A percentile compares a stretch with the other conserved stretches of the same genome.
Evolutionary conservation across 2,113 vertebrate species (phyloP).

Genomic region (Cardinalis cardinalis): DNA sequence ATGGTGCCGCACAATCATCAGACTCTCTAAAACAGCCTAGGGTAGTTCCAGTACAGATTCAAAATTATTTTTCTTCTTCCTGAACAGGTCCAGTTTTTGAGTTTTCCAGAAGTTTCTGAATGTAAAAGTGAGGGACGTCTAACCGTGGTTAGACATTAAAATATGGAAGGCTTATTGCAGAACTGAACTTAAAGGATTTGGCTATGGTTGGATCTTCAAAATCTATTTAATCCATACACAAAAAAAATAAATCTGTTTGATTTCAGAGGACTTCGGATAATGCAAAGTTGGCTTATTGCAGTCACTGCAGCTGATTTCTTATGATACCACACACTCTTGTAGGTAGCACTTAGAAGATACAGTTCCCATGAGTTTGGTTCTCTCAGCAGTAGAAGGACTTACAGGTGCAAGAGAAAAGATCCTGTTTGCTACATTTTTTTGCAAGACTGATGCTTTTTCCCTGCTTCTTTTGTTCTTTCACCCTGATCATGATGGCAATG

Average conservation of each 20-base stretch:
- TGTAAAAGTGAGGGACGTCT: not conserved
- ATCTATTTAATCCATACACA: not conserved
- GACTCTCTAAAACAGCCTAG: not conserved
- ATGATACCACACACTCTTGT: not conserved
- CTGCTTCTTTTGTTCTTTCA: not conserved
- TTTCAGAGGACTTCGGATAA: not conserved
- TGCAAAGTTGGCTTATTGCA: not conserved
- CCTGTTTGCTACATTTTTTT: not conserved
- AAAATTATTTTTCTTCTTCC: not conserved
- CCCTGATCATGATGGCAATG: not conserved
- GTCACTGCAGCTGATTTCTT: not conserved
- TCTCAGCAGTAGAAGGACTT: not conserved
- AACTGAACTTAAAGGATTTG: not conserved
- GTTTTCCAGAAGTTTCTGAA: not conserved
- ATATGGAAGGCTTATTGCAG: not conserved
- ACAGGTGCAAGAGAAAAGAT: not conserved
- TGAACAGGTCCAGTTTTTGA: not conserved
- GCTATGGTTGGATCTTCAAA: not conserved
- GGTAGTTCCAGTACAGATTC: not conserved
- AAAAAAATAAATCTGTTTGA: not conserved
- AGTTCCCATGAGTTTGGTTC: not conserved
- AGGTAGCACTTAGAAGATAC: not conserved
- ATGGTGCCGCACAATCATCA: not conserved
- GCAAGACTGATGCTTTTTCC: not conserved
- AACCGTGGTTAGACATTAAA: not conserved